These are phyloP conservation scores for Pantherophis guttatus DNA, from an alignment of 2,113 vertebrate genomes.

Conservation along the genomic window DNA sequence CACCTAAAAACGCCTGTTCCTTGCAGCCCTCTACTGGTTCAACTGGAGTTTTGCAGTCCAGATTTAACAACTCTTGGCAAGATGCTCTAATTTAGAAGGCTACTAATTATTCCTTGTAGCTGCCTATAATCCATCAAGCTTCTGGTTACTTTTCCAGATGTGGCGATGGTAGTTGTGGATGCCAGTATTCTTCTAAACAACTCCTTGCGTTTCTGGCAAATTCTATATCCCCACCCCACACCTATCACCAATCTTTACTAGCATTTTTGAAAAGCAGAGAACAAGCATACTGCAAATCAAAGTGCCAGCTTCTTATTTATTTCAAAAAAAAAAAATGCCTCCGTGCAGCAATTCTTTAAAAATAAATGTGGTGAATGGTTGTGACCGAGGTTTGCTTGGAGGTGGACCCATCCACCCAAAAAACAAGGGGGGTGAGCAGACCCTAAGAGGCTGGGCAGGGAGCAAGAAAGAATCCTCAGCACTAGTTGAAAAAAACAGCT, in stretches of 20 bases:
- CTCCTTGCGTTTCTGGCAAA: not conserved
- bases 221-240: not conserved
- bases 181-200: not conserved
- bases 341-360: not conserved
- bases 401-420: not conserved
- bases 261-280: not conserved
- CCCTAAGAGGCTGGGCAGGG: not conserved
- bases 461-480: not conserved
- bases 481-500: not conserved
- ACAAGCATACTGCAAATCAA: not conserved
- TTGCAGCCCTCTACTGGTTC: not conserved
- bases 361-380: not conserved
- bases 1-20: not conserved
- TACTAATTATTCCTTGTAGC: not conserved
- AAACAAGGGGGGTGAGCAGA: not conserved
- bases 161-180: not conserved
- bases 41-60: not conserved
- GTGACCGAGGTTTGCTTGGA: not conserved
- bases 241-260: not conserved
- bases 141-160: not conserved
- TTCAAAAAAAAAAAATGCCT: not conserved
- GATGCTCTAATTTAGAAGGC: not conserved
- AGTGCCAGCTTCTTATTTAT: not conserved
- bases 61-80: not conserved
- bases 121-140: not conserved